These are phyloP conservation scores for Allygus modestus DNA, from an alignment of 2,888 invertebrate species.

Conservation along the genomic window DNA sequence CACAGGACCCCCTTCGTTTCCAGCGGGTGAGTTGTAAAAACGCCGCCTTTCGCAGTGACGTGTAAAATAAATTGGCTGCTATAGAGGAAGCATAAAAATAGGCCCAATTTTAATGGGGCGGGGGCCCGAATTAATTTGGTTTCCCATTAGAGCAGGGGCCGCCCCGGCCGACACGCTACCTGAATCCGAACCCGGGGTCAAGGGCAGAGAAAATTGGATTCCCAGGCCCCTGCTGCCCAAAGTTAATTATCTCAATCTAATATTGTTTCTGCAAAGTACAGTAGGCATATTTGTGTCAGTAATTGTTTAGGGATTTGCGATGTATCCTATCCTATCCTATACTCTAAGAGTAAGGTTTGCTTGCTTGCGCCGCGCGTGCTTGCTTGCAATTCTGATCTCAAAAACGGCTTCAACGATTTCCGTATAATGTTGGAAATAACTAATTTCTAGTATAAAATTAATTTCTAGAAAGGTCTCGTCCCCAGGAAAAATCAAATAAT, in stretches of 20 bases:
- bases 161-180: not conserved
- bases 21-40: not conserved
- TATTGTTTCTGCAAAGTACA: constrained; percentile 21
- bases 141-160: constrained; percentile 29
- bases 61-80: constrained; percentile 7
- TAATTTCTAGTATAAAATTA: too few relatives aligned
- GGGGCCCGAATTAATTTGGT: constrained; percentile 46
- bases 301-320: not conserved
- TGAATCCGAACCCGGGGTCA: constrained; percentile 30
- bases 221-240: not conserved
- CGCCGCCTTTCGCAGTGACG: not conserved
- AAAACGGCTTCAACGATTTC: too few relatives aligned
- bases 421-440: too few relatives aligned
- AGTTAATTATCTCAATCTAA: not conserved
- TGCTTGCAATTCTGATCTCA: too few relatives aligned
- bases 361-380: too few relatives aligned
- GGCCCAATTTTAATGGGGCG: constrained; percentile 49
- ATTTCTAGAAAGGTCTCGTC: too few relatives aligned
- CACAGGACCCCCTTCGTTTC: not conserved
- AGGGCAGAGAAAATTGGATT: constrained; percentile 24
- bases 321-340: too few relatives aligned
- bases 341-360: too few relatives aligned
- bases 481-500: too few relatives aligned
- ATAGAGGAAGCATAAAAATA: constrained; percentile 25
- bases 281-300: not conserved